Evolutionary conservation across 1,140 invertebrate species (phyloP).

Genomic region (Trachelipus rathkii): DNA sequence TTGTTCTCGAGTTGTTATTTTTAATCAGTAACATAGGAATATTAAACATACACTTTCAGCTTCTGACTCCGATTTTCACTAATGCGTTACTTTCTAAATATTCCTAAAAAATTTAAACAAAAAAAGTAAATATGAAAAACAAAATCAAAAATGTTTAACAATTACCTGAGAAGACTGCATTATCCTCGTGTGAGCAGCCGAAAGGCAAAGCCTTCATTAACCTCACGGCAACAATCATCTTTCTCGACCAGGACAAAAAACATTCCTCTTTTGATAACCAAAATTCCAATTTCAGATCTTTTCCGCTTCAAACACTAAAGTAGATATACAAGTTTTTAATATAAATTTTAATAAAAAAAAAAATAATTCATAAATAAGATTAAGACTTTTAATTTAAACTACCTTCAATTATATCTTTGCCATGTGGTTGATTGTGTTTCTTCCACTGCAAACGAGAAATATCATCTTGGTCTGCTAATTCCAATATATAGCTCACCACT

Average conservation of each 20-base stretch:
- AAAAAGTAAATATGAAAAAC: no score
- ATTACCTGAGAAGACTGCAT: constrained; percentile 85
- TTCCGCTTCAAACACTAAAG: constrained; percentile 75
- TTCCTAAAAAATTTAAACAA: no score
- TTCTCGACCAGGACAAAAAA: constrained; percentile 60
- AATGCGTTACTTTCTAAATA: no score
- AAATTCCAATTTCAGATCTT: constrained; percentile 76
- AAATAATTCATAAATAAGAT: constrained; percentile 29
- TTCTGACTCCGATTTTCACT: no score
- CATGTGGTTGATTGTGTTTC: constrained; percentile 83
- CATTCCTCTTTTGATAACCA: constrained; percentile 68
- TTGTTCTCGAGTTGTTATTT: no score
- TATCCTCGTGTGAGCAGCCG: constrained; percentile 85
- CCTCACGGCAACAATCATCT: constrained; percentile 55
- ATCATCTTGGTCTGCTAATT: constrained; percentile 74
- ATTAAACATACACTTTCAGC: no score
- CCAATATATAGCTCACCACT: constrained; percentile 89
- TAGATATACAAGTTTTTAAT: background rate
- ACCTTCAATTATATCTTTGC: constrained; percentile 90
- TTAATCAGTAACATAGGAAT: no score
- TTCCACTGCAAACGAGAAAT: constrained; percentile 74
- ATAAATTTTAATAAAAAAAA: constrained; percentile 26
- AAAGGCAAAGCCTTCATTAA: constrained; percentile 81
- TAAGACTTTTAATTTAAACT: constrained; percentile 35
- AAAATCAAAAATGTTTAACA: constrained; percentile 27